These are phyloP conservation scores for Sturmia bella DNA, from an alignment of 2,888 invertebrate species.

Conservation along the genomic window DNA sequence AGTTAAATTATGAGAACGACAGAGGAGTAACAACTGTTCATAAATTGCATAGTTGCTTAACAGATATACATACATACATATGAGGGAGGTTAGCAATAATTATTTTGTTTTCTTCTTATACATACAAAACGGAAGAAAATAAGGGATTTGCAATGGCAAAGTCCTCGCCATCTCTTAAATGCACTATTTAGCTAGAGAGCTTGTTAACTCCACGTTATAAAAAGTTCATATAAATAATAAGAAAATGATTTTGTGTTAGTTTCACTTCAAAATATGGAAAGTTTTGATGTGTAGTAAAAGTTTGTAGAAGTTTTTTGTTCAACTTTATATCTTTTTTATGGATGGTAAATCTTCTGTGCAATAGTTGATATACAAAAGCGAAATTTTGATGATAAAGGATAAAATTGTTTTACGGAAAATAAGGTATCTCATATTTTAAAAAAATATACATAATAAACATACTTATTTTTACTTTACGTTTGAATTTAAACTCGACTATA, in stretches of 20 bases:
- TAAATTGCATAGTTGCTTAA: background rate
- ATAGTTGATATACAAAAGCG: slow-evolving; percentile 71
- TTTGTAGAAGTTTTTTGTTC: slow-evolving; percentile 55
- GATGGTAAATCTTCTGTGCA: slow-evolving; percentile 72
- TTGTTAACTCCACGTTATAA: background rate
- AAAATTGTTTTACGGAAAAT: slow-evolving; percentile 53
- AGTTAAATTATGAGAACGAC: slow-evolving; percentile 61
- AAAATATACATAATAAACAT: slow-evolving; percentile 46
- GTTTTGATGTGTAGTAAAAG: slow-evolving; percentile 42
- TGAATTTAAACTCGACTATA: slow-evolving; percentile 8
- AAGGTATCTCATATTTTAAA: slow-evolving; percentile 64
- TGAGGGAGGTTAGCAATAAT: background rate
- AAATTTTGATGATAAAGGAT: slow-evolving; percentile 46
- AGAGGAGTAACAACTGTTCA: background rate
- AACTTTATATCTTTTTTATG: slow-evolving; percentile 48
- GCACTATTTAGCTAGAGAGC: background rate
- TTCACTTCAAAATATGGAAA: slow-evolving; percentile 16
- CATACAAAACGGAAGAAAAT: too few species aligned
- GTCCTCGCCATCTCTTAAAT: background rate
- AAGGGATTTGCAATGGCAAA: too few species aligned
- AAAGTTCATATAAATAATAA: slow-evolving; percentile 1
- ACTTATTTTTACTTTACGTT: slow-evolving; percentile 42
- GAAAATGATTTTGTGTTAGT: slow-evolving; percentile 2
- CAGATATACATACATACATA: background rate
- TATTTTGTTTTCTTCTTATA: too few species aligned